Base-by-base conservation (phyloP, 2,113 vertebrate species). In the Seriola aureovittata region DNA sequence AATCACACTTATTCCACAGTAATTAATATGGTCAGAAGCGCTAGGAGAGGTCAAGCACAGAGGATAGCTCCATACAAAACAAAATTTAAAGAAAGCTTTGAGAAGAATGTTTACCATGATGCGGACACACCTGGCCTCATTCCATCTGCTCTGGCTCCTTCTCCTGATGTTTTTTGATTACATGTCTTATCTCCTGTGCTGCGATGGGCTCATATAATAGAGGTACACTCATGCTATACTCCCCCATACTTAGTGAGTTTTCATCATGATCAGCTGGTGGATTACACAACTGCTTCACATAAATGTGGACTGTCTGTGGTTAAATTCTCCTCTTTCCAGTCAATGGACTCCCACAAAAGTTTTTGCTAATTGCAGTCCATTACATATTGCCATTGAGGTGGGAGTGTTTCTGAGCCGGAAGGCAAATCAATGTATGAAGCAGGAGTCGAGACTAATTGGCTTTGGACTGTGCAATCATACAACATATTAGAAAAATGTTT, bases 401-500 rank as follows among this genome's bases (percentile, higher is more conserved):
- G 2, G 50, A 44, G 25, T 57, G 23, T 58, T 46, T 42, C 8
- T 16, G 42, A 48, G 55, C 66, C 75, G 38, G 7, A 60, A 69
- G 75, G 54, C 65, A 78, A 78, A 69, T 78, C 42, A 38, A 58
- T 29, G 52, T 36, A 50, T 59, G 19, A 68, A 29, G 40, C 75
- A 59, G 23, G 25, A 59, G 38, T 48, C 7, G 13, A 19, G 55
- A 48, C 54, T 60, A 68, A 78, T 78, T 78, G 65, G 65, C 14
- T 34, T 10, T 36, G 54, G 65, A 59, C 54, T 59, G 29, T 0
- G 23, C 10, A 78, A 78, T 60, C 65, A 38, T 69, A 59, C 54
- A 69, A 60, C 42, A 23, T 23, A 60, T 60, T 42, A 59, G 38
- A 58, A 67, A 59, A 58, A 48, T 59, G n/a, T 25, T 74, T 50